A percentile compares a stretch with the other conserved stretches of the same genome.
phyloP scores from a whole-genome alignment of 1,140 invertebrate species.

The Scaptomyza pallida region DNA sequence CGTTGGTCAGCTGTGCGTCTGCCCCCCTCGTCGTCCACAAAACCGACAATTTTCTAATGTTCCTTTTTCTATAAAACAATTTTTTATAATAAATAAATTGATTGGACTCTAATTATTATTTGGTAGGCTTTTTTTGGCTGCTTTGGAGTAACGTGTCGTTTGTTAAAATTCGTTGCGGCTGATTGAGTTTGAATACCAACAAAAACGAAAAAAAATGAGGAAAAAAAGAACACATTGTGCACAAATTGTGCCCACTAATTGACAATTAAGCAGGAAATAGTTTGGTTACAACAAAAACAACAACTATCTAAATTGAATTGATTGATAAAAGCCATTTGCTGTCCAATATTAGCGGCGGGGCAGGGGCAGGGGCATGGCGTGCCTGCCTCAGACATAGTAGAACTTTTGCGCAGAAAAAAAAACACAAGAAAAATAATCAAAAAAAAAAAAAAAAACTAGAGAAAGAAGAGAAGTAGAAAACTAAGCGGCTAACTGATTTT shows the following conservation, averaged over 20 bases:
- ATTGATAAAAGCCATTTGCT: slow-evolving; percentile 72
- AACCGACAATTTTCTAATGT: slow-evolving; percentile 28
- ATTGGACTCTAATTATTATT: slow-evolving; percentile 56
- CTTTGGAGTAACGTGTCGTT: slow-evolving; percentile 3
- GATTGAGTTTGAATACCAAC: slow-evolving; percentile 56
- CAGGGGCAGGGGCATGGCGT: background rate
- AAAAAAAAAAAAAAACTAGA: background rate
- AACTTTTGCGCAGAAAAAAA: slow-evolving; percentile 23
- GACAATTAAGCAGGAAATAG: slow-evolving; percentile 79
- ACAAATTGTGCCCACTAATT: slow-evolving; percentile 72
- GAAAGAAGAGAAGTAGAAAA: too few species aligned
- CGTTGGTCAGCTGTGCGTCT: slow-evolving; percentile 23
- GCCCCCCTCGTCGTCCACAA: slow-evolving; percentile 14
- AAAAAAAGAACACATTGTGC: slow-evolving; percentile 24
- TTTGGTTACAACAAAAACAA: slow-evolving; percentile 48
- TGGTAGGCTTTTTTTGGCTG: slow-evolving; percentile 13
- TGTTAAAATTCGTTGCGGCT: slow-evolving; percentile 60
- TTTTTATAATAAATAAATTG: slow-evolving; percentile 68
- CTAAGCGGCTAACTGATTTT: slow-evolving; percentile 81
- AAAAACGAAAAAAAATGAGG: too few species aligned
- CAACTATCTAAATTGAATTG: slow-evolving; percentile 62
- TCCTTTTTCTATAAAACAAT: slow-evolving; percentile 2
- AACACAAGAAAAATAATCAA: slow-evolving; percentile 5
- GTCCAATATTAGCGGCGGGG: background rate
- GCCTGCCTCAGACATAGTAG: slow-evolving; percentile 37